Percentiles rank a stretch among this genome's conserved stretches.
Evolutionary conservation across 2,797 vertebrate genomes (phyloP).

Genomic region (Pelochelys cantorii): DNA sequence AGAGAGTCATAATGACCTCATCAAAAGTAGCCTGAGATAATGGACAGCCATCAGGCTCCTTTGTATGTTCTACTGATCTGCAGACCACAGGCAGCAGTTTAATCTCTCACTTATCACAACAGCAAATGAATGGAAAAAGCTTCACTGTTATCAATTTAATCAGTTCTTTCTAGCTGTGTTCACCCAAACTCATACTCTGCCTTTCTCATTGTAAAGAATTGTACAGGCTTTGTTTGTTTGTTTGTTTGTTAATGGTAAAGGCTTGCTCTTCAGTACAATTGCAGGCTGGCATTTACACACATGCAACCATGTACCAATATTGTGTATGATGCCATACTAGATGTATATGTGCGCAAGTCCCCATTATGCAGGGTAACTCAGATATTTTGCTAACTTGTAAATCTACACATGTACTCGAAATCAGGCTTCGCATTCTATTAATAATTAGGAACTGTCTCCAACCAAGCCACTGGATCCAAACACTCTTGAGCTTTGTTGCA

Average conservation of each 20-base stretch:
- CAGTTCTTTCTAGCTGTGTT: background rate
- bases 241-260: background rate
- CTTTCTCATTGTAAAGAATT: background rate
- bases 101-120: background rate
- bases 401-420: background rate
- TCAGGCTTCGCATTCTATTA: background rate
- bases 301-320: background rate
- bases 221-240: background rate
- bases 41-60: background rate
- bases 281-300: background rate
- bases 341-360: background rate
- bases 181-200: background rate
- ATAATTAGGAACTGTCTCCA: background rate
- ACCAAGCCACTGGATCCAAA: rapidly evolving
- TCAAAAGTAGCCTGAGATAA: rapidly evolving
- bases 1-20: background rate
- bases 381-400: background rate
- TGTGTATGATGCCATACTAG: background rate
- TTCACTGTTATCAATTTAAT: background rate
- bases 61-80: background rate
- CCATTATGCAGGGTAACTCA: background rate
- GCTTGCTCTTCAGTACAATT: background rate
- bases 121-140: background rate
- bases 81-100: background rate
- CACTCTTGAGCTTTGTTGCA: background rate